A percentile compares a stretch with the other conserved stretches of the same genome.
These are phyloP conservation scores for Aramus guarauna DNA, from an alignment of 2,113 vertebrate genomes.

Conservation along the genomic window DNA sequence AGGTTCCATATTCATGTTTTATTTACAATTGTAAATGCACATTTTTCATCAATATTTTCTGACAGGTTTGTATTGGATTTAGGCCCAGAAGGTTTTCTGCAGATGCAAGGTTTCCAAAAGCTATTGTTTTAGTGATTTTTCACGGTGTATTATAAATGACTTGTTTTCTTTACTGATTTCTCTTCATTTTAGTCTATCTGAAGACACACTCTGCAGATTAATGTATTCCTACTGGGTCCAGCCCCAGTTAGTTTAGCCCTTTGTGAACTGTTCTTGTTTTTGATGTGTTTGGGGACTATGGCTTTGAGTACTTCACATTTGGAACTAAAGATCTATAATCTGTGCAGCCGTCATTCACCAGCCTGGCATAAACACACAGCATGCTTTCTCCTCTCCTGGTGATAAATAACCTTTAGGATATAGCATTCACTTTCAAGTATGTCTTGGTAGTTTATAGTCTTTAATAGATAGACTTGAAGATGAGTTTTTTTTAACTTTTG, in stretches of 20 bases:
- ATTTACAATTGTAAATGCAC: slow-evolving; percentile 65
- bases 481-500: not conserved
- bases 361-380: not conserved
- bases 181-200: slow-evolving; percentile 30
- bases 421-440: not conserved
- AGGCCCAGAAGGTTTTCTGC: slow-evolving; percentile 64
- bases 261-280: slow-evolving; percentile 37
- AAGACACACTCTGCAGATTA: slow-evolving; percentile 24
- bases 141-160: slow-evolving; percentile 35
- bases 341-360: not conserved
- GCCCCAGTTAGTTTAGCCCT: not conserved
- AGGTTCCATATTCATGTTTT: slow-evolving; percentile 55
- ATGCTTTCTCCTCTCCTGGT: not conserved
- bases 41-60: slow-evolving; percentile 69
- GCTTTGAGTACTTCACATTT: not conserved
- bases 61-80: slow-evolving; percentile 68
- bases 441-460: not conserved
- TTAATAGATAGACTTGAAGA: not conserved
- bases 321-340: slow-evolving; percentile 20
- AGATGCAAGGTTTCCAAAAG: slow-evolving; percentile 52
- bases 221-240: slow-evolving; percentile 30
- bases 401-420: slow-evolving; percentile 9
- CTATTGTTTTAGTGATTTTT: slow-evolving; percentile 62
- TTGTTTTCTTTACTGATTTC: slow-evolving; percentile 51
- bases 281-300: not conserved